Evolutionary conservation across 1,140 invertebrate genomes (phyloP).

Genomic region (Caenorhabditis tropicalis): DNA sequence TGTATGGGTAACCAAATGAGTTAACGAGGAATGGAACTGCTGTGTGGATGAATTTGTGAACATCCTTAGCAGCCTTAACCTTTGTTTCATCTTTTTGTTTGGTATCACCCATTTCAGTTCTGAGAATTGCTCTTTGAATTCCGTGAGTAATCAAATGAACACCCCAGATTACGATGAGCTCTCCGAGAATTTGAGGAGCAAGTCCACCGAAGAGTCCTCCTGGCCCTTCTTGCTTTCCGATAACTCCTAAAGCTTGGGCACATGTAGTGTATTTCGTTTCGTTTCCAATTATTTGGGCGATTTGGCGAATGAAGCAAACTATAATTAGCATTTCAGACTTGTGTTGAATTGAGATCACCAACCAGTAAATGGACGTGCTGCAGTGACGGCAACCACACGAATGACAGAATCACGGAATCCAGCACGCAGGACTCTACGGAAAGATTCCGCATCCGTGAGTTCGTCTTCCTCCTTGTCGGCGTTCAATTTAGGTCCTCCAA

Average conservation of each 20-base stretch:
- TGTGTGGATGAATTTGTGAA: slow-evolving; percentile 50
- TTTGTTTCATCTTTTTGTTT: slow-evolving; percentile 51
- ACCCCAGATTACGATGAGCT: slow-evolving; percentile 63
- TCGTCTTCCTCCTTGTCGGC: slow-evolving; percentile 63
- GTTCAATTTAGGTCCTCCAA: slow-evolving; percentile 63
- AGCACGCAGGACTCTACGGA: slow-evolving; percentile 58
- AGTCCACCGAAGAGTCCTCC: slow-evolving; percentile 64
- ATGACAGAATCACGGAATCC: slow-evolving; percentile 63
- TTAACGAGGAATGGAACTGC: slow-evolving; percentile 63
- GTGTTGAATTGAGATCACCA: background rate
- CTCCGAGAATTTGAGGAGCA: slow-evolving; percentile 64
- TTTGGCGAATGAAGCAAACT: slow-evolving; percentile 69
- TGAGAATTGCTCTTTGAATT: slow-evolving; percentile 59
- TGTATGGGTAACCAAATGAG: slow-evolving; percentile 65
- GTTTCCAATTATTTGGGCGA: slow-evolving; percentile 67
- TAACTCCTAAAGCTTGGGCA: slow-evolving; percentile 48
- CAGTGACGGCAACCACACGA: slow-evolving; percentile 55
- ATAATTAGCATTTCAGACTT: slow-evolving; percentile 1
- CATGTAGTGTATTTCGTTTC: slow-evolving; percentile 64
- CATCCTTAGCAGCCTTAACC: slow-evolving; percentile 48
- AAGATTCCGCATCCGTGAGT: slow-evolving; percentile 56
- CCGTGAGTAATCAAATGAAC: slow-evolving; percentile 49
- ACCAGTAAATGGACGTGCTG: slow-evolving; percentile 62
- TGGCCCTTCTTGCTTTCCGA: slow-evolving; percentile 66
- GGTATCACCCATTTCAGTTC: slow-evolving; percentile 57